phyloP scores from a whole-genome alignment of 2,797 vertebrate genomes.

The Sebastes dallii region DNA sequence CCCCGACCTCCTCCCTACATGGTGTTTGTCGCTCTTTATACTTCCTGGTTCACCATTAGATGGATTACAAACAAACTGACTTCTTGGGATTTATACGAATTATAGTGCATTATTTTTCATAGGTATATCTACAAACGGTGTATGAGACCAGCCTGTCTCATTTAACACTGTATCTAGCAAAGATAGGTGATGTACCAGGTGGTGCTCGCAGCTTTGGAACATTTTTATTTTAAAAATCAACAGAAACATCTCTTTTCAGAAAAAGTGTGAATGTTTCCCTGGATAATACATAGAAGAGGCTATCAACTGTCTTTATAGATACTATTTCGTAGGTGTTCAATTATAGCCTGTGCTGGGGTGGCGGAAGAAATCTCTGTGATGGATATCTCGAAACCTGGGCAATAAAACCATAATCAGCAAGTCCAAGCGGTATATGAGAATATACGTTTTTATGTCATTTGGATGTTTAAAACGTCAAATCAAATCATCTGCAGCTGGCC shows the following conservation, averaged over 20 bases:
- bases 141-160: too few relatives aligned
- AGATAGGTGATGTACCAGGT: not conserved
- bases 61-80: too few relatives aligned
- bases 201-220: not conserved
- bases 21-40: too few relatives aligned
- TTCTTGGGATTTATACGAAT: too few relatives aligned
- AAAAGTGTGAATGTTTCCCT: not conserved
- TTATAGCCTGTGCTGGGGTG: not conserved
- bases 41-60: too few relatives aligned
- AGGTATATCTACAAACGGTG: too few relatives aligned
- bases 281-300: not conserved
- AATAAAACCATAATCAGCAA: not conserved
- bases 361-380: not conserved
- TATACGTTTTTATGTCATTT: not conserved
- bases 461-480: slow-evolving; percentile 3
- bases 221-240: not conserved
- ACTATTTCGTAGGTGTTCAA: not conserved
- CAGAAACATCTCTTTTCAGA: not conserved
- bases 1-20: too few relatives aligned
- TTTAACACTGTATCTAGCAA: not conserved
- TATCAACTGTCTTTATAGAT: not conserved
- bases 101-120: too few relatives aligned
- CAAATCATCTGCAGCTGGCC: slow-evolving; percentile 13
- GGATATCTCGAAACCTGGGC: not conserved
- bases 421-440: not conserved